Percentiles rank a stretch among this genome's conserved stretches.
Evolutionary conservation across 2,797 vertebrate species (phyloP).

Genomic region (Microcaecilia unicolor): DNA sequence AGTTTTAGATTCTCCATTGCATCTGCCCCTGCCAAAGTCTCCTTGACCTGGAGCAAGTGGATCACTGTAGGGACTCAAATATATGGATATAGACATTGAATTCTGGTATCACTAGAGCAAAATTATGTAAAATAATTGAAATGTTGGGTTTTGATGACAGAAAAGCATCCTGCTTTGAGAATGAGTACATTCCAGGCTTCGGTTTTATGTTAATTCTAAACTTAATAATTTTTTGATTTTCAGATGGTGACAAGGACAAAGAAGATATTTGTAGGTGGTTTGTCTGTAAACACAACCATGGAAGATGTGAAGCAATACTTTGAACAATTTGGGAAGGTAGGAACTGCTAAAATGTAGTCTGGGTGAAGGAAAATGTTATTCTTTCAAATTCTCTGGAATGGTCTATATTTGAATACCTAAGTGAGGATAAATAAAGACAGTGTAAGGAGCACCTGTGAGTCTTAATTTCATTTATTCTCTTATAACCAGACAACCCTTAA

Average conservation of each 20-base stretch:
- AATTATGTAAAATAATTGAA: no score
- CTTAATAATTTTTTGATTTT: no score
- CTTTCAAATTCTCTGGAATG: no score
- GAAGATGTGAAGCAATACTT: conserved; percentile 98
- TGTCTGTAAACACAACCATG: conserved; percentile 95
- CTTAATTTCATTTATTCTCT: no score
- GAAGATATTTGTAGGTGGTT: conserved; percentile 97
- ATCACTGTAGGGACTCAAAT: background rate
- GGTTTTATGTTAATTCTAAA: rapidly evolving
- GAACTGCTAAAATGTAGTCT: conserved; percentile 23
- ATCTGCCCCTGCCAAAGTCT: no score
- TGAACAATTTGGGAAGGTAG: conserved; percentile 97
- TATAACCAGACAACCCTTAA: no score
- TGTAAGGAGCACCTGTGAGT: no score
- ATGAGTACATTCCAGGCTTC: conserved; percentile 1
- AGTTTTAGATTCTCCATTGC: no score
- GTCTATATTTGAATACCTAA: no score
- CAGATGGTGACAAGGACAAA: conserved; percentile 97
- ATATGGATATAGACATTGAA: background rate
- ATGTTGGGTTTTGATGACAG: background rate
- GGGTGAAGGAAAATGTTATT: no score
- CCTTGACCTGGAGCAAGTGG: no score
- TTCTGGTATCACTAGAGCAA: background rate
- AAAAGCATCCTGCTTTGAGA: background rate
- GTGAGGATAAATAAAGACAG: no score